Evolutionary conservation across 2,888 invertebrate species (phyloP).

Genomic region (Leptarthrus brevirostris): DNA sequence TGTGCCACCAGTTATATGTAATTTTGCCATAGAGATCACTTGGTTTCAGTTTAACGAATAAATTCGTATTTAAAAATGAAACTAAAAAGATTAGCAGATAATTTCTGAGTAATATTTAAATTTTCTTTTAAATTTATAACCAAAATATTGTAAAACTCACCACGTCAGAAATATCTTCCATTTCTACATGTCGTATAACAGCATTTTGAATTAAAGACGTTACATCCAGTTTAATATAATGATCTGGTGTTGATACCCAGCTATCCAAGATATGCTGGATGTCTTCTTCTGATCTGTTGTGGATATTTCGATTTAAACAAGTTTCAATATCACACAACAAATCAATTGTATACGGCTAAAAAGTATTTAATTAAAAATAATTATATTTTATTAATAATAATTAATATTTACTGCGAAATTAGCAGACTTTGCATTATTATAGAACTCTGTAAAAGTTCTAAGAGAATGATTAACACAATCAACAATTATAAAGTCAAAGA

Average conservation of each 20-base stretch:
- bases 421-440: constrained; percentile 79
- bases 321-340: constrained; percentile 82
- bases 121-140: no score
- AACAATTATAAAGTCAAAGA: constrained; percentile 91
- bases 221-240: constrained; percentile 85
- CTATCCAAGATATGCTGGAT: constrained; percentile 77
- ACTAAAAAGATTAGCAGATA: no score
- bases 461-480: constrained; percentile 90
- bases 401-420: constrained; percentile 63
- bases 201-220: constrained; percentile 85
- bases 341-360: constrained; percentile 89
- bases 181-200: constrained; percentile 84
- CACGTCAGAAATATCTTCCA: constrained; percentile 78
- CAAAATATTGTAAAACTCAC: no score
- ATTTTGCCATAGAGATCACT: no score
- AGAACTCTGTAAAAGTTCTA: constrained; percentile 86
- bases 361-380: neutral
- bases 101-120: no score
- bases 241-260: constrained; percentile 84
- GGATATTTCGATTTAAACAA: constrained; percentile 87
- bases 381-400: neutral
- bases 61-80: no score
- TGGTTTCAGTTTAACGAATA: no score
- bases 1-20: no score
- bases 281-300: constrained; percentile 81